Conservation (phyloP, 2,113 vertebrate species). For the Sula dactylatra region DNA sequence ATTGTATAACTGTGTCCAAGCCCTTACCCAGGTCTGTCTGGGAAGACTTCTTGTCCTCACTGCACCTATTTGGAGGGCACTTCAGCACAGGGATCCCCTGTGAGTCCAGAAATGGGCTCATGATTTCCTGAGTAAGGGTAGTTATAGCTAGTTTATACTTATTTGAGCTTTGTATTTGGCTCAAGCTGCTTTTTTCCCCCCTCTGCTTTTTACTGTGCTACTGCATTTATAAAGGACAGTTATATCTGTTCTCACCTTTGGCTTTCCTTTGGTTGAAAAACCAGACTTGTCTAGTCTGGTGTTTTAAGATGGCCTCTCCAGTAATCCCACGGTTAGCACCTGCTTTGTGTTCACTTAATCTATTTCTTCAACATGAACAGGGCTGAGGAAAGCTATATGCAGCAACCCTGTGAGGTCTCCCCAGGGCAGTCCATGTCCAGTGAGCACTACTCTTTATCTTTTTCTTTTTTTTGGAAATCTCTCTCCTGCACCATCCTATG, state of each 20-base stretch:
- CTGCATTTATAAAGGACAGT: not conserved
- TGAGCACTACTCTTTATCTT: not conserved
- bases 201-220: not conserved
- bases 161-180: not conserved
- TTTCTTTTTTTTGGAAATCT: not conserved
- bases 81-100: not conserved
- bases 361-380: accelerated
- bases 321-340: accelerated
- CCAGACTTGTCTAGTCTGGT: not conserved
- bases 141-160: not conserved
- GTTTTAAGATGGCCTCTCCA: not conserved
- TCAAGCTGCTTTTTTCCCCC: not conserved
- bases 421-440: not conserved
- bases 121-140: not conserved
- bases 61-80: not conserved
- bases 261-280: not conserved
- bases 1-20: not conserved
- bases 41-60: not conserved
- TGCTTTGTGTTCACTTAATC: not conserved
- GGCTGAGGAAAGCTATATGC: not conserved
- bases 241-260: not conserved
- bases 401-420: not conserved
- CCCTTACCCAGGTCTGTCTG: accelerated
- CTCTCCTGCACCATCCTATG: not conserved
- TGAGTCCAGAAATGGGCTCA: accelerated